Conservation (phyloP, 2,113 vertebrate genomes). For the Anhinga anhinga region DNA sequence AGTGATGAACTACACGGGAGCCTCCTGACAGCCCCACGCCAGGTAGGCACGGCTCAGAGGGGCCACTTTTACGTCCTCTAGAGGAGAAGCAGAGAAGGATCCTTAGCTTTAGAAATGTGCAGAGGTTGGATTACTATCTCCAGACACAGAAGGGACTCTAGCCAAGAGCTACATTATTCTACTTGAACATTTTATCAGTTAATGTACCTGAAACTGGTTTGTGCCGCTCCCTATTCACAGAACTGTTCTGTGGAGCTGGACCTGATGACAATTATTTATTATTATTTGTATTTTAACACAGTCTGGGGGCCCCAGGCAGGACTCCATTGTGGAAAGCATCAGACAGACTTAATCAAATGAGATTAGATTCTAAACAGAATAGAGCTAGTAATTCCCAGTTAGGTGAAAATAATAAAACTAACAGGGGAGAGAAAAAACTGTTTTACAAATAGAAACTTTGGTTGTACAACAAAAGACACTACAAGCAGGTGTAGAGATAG, state of each 20-base stretch:
- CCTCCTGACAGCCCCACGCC: not conserved
- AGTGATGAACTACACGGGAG: not conserved
- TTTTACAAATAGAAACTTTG: not conserved
- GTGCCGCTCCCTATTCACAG: not conserved
- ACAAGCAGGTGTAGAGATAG: not conserved
- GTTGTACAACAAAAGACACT: not conserved
- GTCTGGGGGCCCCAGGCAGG: not conserved
- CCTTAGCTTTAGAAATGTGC: not conserved
- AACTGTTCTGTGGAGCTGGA: not conserved
- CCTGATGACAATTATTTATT: not conserved
- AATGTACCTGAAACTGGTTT: not conserved
- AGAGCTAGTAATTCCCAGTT: constrained; percentile 27
- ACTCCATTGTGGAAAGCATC: constrained; percentile 10
- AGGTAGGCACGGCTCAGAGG: not conserved
- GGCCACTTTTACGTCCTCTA: not conserved
- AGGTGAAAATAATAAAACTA: constrained; percentile 37
- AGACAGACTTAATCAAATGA: not conserved
- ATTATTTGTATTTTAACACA: not conserved
- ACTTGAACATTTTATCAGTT: constrained; percentile 1
- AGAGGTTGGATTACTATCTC: not conserved
- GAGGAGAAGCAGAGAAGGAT: not conserved
- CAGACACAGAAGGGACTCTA: not conserved
- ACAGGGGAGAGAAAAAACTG: not conserved
- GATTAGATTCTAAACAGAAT: not conserved
- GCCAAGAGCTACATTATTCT: constrained; percentile 19